These are phyloP conservation scores for Hippocampus guttulatus DNA, from an alignment of 2,113 vertebrate species.

Conservation along the genomic window DNA sequence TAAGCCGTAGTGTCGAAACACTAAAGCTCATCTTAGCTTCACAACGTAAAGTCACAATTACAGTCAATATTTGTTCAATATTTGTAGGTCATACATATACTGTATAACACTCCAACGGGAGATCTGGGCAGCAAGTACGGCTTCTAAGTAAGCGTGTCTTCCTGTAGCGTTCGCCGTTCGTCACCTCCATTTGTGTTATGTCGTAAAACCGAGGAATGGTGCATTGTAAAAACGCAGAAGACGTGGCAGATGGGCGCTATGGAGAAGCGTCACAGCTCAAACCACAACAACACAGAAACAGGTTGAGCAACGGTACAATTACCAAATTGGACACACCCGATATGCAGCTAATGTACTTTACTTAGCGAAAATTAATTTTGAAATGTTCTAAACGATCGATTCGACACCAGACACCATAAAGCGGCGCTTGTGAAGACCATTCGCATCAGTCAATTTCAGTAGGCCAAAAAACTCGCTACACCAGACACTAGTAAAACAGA, in stretches of 20 bases:
- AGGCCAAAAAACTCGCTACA: background rate
- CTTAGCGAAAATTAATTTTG: background rate
- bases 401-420: background rate
- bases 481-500: background rate
- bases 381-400: too few species aligned
- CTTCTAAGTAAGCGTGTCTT: background rate
- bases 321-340: background rate
- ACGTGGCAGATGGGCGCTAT: slow-evolving; percentile 60
- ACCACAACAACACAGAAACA: background rate
- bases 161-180: background rate
- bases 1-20: too few species aligned
- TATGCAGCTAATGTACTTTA: background rate
- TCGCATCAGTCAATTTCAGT: background rate
- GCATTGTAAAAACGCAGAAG: slow-evolving; percentile 25
- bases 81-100: background rate
- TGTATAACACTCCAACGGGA: too few species aligned
- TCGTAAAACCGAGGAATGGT: background rate
- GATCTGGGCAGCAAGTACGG: too few species aligned
- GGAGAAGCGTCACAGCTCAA: slow-evolving; percentile 24
- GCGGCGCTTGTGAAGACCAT: background rate
- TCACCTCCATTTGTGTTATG: background rate
- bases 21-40: too few species aligned
- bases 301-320: too few species aligned
- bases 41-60: too few species aligned
- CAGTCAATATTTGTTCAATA: background rate